phyloP scores from a whole-genome alignment of 2,797 vertebrate genomes.

The Cygnus olor region DNA sequence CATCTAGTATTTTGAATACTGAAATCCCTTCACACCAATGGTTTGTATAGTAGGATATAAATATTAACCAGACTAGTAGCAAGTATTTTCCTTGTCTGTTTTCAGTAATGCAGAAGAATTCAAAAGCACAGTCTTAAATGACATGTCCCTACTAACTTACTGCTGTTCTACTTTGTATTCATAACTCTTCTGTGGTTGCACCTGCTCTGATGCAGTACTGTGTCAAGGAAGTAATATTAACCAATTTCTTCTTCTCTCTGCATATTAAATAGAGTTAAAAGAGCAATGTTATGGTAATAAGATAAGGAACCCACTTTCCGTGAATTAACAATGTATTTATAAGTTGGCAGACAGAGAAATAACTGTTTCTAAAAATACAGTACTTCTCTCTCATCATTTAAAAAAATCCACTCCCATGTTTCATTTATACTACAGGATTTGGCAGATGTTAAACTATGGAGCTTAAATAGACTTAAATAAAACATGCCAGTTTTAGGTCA shows the following conservation, averaged over 20 bases:
- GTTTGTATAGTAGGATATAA: background rate
- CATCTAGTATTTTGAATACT: background rate
- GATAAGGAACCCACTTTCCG: slow-evolving; percentile 44
- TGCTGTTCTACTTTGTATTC: slow-evolving; percentile 70
- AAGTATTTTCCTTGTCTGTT: slow-evolving; percentile 4
- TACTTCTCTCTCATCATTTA: background rate
- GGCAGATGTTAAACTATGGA: background rate
- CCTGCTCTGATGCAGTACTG: slow-evolving; percentile 66
- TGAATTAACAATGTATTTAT: slow-evolving; percentile 12
- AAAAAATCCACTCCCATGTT: background rate
- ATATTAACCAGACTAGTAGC: background rate
- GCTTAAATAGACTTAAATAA: background rate
- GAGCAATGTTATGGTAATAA: slow-evolving; percentile 10
- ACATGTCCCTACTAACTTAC: background rate
- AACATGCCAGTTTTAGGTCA: background rate
- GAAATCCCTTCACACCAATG: background rate
- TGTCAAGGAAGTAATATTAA: slow-evolving; percentile 68
- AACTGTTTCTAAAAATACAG: background rate
- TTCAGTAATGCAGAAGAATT: slow-evolving; percentile 42
- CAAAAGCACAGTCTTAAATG: slow-evolving; percentile 46
- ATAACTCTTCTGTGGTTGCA: slow-evolving; percentile 68
- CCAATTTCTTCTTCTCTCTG: slow-evolving; percentile 46
- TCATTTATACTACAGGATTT: background rate
- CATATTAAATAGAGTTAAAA: slow-evolving; percentile 58
- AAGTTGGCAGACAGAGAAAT: slow-evolving; percentile 11